phyloP scores from a whole-genome alignment of 2,888 invertebrate genomes.

The Sympetrum striolatum region DNA sequence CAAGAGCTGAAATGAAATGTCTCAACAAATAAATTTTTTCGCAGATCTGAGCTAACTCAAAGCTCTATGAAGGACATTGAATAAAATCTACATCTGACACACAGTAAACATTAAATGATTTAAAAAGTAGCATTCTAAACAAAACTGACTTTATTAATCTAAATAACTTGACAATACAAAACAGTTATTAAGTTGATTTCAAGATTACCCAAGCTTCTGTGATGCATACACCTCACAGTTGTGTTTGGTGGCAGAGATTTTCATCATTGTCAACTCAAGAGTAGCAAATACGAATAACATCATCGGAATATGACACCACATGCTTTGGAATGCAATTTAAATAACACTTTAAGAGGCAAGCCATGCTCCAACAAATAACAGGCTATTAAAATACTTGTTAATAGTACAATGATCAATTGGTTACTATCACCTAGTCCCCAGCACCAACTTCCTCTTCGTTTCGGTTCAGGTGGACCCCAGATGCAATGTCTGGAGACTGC shows the following conservation, averaged over 20 bases:
- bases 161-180: neutral
- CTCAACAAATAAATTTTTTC: no score
- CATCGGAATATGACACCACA: conserved; percentile 50
- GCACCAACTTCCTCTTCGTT: conserved; percentile 95
- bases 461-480: conserved; percentile 95
- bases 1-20: no score
- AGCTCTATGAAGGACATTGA: no score
- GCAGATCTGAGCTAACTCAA: no score
- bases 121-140: no score
- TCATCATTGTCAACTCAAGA: conserved; percentile 52
- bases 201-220: neutral
- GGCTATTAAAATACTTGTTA: neutral
- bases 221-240: conserved; percentile 26
- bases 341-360: neutral
- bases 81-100: no score
- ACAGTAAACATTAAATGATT: no score
- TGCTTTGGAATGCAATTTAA: neutral
- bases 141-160: no score
- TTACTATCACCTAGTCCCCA: conserved; percentile 89
- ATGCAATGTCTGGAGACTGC: conserved; percentile 95
- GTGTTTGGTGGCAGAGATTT: conserved; percentile 42
- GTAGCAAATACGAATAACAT: conserved; percentile 57
- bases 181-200: neutral
- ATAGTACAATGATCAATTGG: neutral
- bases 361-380: no score